A percentile compares a stretch with the other conserved stretches of the same genome.
Conservation (phyloP, 2,113 vertebrate species). For the Micromys minutus region DNA sequence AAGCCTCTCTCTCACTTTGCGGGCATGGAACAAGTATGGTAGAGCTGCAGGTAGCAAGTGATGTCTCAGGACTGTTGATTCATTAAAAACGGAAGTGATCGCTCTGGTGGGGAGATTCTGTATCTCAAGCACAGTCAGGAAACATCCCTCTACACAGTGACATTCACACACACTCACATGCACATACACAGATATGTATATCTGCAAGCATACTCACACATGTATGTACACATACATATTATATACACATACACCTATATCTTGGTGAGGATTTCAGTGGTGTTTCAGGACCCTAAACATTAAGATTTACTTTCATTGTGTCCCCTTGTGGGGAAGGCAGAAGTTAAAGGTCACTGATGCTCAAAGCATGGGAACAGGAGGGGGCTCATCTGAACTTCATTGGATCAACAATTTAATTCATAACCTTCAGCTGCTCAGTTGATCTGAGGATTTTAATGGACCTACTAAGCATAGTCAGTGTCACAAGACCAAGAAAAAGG, state of each 20-base stretch:
- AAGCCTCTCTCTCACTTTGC: slow-evolving; percentile 10
- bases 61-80: neutral
- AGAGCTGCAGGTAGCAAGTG: neutral
- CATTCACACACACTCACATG: neutral
- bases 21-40: neutral
- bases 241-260: fast-evolving
- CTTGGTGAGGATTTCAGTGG: fast-evolving
- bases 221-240: too few relatives aligned
- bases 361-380: neutral
- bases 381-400: neutral
- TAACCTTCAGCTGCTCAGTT: fast-evolving
- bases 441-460: neutral
- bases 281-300: neutral
- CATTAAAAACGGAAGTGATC: neutral
- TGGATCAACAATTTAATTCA: neutral
- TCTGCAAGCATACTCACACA: too few relatives aligned
- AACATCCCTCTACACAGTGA: neutral
- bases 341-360: fast-evolving
- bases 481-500: neutral
- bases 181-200: neutral
- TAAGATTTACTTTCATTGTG: fast-evolving
- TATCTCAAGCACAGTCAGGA: neutral
- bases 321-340: fast-evolving
- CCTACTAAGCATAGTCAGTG: neutral
- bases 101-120: neutral